Conservation (phyloP, 2,113 vertebrate species). For the Elephantulus edwardii region DNA sequence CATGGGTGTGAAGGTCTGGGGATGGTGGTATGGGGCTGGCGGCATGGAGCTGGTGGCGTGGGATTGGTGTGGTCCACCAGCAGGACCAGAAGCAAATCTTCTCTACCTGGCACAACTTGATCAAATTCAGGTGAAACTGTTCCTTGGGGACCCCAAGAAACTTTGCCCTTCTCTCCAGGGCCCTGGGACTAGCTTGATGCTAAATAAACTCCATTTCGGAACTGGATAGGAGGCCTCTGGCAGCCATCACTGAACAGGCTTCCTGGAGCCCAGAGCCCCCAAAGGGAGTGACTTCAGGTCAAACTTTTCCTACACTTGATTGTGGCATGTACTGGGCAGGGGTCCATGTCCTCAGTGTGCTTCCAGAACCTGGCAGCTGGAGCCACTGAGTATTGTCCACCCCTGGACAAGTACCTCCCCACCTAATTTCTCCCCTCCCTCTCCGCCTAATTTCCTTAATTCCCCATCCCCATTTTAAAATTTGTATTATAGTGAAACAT, state of each 20-base stretch:
- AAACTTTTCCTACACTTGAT: background rate
- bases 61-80: background rate
- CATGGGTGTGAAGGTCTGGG: too few relatives aligned
- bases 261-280: background rate
- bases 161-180: constrained; percentile 1
- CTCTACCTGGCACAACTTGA: accelerated
- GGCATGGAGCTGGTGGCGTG: accelerated
- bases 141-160: background rate
- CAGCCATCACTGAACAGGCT: accelerated
- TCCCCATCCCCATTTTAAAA: too few relatives aligned
- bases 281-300: accelerated
- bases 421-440: too few relatives aligned
- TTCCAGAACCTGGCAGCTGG: background rate
- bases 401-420: accelerated
- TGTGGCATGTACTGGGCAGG: background rate
- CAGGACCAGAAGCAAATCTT: background rate
- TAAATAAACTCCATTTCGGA: background rate
- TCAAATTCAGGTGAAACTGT: background rate
- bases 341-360: background rate
- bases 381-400: accelerated
- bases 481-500: too few relatives aligned
- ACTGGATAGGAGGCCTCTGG: background rate
- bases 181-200: background rate
- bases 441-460: too few relatives aligned
- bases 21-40: too few relatives aligned